Evolutionary conservation across 2,888 invertebrate species (phyloP), one percentile per base, ranked within the genome.

Genomic region (Druceiella hillmani): DNA sequence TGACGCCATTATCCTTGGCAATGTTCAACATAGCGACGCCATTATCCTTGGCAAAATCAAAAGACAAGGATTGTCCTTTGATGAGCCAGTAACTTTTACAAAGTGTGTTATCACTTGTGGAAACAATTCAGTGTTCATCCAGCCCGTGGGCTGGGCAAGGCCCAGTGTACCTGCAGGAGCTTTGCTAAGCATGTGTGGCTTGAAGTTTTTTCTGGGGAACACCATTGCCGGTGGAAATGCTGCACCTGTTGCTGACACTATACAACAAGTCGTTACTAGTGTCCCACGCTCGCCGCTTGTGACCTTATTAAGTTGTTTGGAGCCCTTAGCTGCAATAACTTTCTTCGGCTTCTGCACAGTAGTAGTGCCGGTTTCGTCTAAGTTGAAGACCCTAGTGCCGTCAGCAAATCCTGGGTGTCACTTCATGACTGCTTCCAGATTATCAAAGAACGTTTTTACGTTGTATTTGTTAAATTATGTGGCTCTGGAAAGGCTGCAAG

Each of bases 1-100:
- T 46, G 25, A 63, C 53, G 10, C 59, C 56, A 47, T 54, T 51
- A 16, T 52, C 51, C 48, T 54, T 54, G 46, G 46, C 55, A 47
- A 40, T 45, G 47, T 50, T 52, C 36, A 49, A 34, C 17, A 45
- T 47, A 40, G 43, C 43, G 30, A 50, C 33, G n/a, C n/a, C n/a
- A n/a, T n/a, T n/a, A n/a, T n/a, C n/a, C n/a, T n/a, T n/a, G n/a
- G n/a, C n/a, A n/a, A n/a, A 22, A 58, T 47, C 5, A 53, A 20
- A 11, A 54, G 35, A n/a, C 36, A 44, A 7, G 51, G 52, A 34
- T 54, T 50, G 17, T 48, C 48, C 41, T 38, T 43, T 17, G 47
- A 40, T 15, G 41, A 43, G 16, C 41, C 32, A 16, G 51, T 44
- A 32, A 51, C 40, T 38, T 51, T 50, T 30, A 54, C 47, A 43